Evolutionary conservation across 2,113 vertebrate species (phyloP), one percentile per base, ranked within the genome.

Genomic region (Myotis davidii): DNA sequence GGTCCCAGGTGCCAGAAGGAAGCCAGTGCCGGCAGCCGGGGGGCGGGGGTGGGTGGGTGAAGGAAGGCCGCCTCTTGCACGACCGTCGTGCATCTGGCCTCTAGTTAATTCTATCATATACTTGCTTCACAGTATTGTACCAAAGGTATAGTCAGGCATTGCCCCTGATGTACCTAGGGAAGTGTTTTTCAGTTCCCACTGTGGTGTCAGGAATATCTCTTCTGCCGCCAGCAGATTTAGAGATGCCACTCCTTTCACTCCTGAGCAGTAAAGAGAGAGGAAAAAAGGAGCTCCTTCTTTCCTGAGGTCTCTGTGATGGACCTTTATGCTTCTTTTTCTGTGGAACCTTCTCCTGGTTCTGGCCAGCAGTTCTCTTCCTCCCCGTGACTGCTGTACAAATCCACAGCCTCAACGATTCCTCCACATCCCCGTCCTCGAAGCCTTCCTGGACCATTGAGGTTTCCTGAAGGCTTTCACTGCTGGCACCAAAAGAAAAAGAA

Each of bases 381-480:
- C 20, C 88, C 81, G 65, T 77, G 32, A 54, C 23, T 61, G 21
- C 14, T 2, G 1, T 48, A 64, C 78, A 81, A 50, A 91, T 45
- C 65, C 59, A 23, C 54, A 61, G 17, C 54, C 39, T 88, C 73
- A 70, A 1, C 79, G 64, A 50, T 94, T 78, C 37, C 37, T 93
- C 79, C 54, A 69, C 78, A 95, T 61, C 48, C 48, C 42, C 37
- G 70, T 61, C 48, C 72, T 90, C 56, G 65, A 94, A 56, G 48
- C 59, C 89, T 77, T 56, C n/a, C 52, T 11, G 77, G 72, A 88
- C 50, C 86, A 73, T 25, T 84, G 52, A 93, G 6, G 9, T 52
- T 89, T 95, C 85, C 74, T 87, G 85, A 97, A 85, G 39, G 21
- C 59, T 97, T 93, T 95, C 90, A 88, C 20, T 86, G 72, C 69